Conservation (phyloP, 2,113 vertebrate genomes). For the Pongo abelii region DNA sequence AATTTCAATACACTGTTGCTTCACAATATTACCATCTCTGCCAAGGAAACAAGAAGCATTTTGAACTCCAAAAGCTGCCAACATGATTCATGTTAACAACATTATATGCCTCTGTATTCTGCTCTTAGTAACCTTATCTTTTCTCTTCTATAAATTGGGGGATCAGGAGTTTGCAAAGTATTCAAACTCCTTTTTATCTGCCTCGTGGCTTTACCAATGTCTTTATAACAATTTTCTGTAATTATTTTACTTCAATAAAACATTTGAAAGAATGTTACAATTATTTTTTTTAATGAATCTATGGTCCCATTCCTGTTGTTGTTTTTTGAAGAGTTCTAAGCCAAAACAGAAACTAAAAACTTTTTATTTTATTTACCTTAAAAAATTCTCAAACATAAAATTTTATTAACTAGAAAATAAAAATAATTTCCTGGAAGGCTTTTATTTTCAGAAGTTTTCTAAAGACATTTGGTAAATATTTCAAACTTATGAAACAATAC, state of each 20-base stretch:
- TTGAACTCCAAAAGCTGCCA: not conserved
- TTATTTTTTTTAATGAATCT: not conserved
- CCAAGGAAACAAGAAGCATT: not conserved
- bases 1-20: not conserved
- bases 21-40: not conserved
- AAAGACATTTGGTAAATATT: not conserved
- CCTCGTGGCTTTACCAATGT: not conserved
- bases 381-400: not conserved
- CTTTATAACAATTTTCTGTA: not conserved
- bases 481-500: not conserved
- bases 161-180: not conserved
- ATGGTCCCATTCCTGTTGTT: not conserved
- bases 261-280: not conserved
- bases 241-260: not conserved
- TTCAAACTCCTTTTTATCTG: not conserved
- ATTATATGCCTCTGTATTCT: not conserved
- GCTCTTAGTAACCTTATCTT: not conserved
- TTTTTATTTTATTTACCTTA: not conserved
- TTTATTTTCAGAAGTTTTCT: constrained; percentile 7
- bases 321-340: not conserved
- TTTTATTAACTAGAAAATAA: not conserved
- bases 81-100: not conserved
- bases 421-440: not conserved
- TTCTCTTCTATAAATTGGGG: not conserved
- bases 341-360: not conserved